Conservation (phyloP, 2,113 vertebrate genomes). For the Garra rufa region DNA sequence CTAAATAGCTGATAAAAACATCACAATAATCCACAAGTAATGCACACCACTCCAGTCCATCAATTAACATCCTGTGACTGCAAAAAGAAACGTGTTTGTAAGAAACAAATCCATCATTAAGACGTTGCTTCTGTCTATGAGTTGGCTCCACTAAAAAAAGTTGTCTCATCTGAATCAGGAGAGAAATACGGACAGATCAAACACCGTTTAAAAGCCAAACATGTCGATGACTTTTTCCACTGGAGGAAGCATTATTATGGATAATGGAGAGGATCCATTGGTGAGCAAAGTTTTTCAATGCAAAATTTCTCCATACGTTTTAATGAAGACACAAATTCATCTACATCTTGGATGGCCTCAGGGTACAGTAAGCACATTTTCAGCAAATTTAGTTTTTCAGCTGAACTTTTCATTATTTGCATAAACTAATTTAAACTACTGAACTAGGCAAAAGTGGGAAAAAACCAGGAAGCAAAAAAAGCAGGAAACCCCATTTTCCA, state of each 20-base stretch:
- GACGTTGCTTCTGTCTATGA: background rate
- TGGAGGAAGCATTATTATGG: background rate
- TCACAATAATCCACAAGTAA: background rate
- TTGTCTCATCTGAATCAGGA: background rate
- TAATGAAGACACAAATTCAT: too few species aligned
- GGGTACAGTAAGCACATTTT: background rate
- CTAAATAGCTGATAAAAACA: background rate
- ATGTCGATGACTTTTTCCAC: background rate
- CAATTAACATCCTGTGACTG: background rate
- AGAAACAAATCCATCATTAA: too few species aligned
- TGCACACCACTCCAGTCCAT: background rate
- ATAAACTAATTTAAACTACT: background rate
- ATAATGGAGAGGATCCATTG: background rate
- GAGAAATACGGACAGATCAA: background rate
- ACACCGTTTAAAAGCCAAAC: too few species aligned
- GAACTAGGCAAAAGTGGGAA: background rate
- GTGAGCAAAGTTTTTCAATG: background rate
- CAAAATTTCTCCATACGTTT: background rate
- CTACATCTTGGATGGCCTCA: too few species aligned
- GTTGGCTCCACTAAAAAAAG: background rate
- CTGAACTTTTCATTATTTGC: background rate
- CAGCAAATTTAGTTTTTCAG: background rate
- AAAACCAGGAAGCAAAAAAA: background rate
- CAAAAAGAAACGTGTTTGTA: background rate
- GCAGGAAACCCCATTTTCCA: slow-evolving; percentile 48